Evolutionary conservation across 2,113 vertebrate species (phyloP), one percentile per base, ranked within the genome.

Genomic region (Rhabdornis inornatus): DNA sequence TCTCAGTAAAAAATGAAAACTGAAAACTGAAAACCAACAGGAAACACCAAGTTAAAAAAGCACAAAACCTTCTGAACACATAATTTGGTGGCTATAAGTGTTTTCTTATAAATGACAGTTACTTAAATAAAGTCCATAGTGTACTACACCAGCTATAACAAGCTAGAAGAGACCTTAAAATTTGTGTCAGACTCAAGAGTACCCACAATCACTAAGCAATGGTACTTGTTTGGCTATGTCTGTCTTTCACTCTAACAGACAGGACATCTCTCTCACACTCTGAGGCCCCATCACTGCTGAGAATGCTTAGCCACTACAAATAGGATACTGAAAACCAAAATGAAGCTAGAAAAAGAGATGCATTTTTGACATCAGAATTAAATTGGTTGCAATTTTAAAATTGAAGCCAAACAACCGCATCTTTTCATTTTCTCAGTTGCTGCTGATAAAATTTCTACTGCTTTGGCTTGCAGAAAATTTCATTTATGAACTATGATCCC

Each of bases 191-290:
- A 22, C 15, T 33, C 4, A 52, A 82, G 15, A 65, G 24, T 33
- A 60, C 3, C 5, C 22, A 57, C 5, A 13, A 19, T 9, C 35
- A 33, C 17, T n/a, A 16, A 53, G 22, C 3, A 71, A 45, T 63
- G 28, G 4, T 39, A 7, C 4, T 44, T 78, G 8, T 82, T 90
- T 63, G 39, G 4, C 24, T 49, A 0, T 25, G 0, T 0, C 28
- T 55, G 0, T 11, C 20, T 70, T 44, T 64, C 24, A 47, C 6
- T 69, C 11, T 16, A 76, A 42, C 3, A 44, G n/a, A 15, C 27
- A 56, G 37, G 11, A 59, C 2, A 61, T 20, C 12, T 59, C 13
- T 66, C 7, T 59, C 35, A 23, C 13, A 22, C 6, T 44, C 42
- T 52, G 33, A 70, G 22, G 13, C 4, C 19, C 7, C 19, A 35